Base-by-base conservation (phyloP, 2,113 vertebrate genomes). In the Odobenus rosmarus region DNA sequence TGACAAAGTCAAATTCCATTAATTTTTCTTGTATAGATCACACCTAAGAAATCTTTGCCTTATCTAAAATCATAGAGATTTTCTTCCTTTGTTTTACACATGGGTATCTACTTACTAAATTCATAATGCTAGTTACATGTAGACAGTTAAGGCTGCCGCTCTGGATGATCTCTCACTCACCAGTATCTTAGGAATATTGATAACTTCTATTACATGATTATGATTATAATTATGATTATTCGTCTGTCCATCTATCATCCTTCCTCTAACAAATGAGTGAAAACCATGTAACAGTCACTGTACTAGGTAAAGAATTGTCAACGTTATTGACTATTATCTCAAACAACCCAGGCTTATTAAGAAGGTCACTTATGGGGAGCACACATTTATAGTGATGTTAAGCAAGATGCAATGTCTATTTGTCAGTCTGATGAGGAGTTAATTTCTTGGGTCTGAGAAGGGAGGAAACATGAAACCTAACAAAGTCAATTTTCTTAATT, bases 401-500 rank as follows among this genome's bases (percentile, higher is more conserved):
- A 98, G 96, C 96, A 96, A 93, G 92, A 95, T 98, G 81, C 98
- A 93, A 24, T 84, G 46, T 62, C 93, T 98, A 96, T 98, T 98
- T 99, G 98, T 98, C 97, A 98, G 97, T 97, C 97, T 98, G 94
- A 94, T 82, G 97, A 98, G 87, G 98, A 95, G 97, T 98, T 98
- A 98, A 98, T 98, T 98, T 98, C 97, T 97, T 53, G 90, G 80
- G 96, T 96, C 85, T 74, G 84, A 96, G 96, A 86, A 96, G 92
- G 98, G 97, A 97, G 97, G 93, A 97, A 98, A 97, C 86, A 96
- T 12, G 94, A 95, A 95, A 93, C 49, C 53, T 80, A 61, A 95
- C 80, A 96, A 97, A 98, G 97, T 91, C 97, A 98, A 83, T 95
- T 88, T 98, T 99, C 98, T 98, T 88, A 96, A 96, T 98, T 99